These are phyloP conservation scores for Drosophila carrolli DNA, from an alignment of 1,140 invertebrate species.

Conservation along the genomic window DNA sequence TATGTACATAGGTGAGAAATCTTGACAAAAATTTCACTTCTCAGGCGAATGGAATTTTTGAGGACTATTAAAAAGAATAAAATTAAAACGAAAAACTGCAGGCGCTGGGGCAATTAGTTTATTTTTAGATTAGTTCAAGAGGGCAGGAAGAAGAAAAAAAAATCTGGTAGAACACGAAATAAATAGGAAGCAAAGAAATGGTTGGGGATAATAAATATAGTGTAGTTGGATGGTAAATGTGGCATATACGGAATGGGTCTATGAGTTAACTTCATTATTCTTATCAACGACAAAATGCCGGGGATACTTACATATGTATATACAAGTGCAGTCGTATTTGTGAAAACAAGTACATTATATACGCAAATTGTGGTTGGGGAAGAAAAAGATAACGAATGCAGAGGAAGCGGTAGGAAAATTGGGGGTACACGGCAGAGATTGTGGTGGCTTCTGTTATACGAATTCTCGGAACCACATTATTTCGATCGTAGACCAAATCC, in stretches of 20 bases:
- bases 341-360: slow-evolving; percentile 17
- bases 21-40: slow-evolving; percentile 23
- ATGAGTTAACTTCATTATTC: slow-evolving; percentile 37
- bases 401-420: slow-evolving; percentile 9
- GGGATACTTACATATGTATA: background rate
- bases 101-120: slow-evolving; percentile 7
- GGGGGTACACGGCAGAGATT: background rate
- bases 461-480: background rate
- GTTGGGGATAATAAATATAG: background rate
- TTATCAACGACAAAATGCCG: slow-evolving; percentile 30
- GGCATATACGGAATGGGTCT: slow-evolving; percentile 5
- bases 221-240: slow-evolving; percentile 8
- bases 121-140: slow-evolving; percentile 35
- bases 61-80: slow-evolving; percentile 44
- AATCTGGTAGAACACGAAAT: background rate
- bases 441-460: background rate
- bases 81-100: slow-evolving; percentile 28
- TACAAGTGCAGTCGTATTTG: background rate
- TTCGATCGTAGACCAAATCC: no score
- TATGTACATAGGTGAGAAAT: slow-evolving; percentile 3
- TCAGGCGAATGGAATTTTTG: slow-evolving; percentile 67
- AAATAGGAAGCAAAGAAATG: background rate
- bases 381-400: slow-evolving; percentile 21
- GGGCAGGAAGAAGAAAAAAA: slow-evolving; percentile 1
- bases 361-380: slow-evolving; percentile 7